Percentiles rank a stretch among this genome's conserved stretches.
Conservation (phyloP, 1,140 invertebrate genomes). For the Calosoma granatense region DNA sequence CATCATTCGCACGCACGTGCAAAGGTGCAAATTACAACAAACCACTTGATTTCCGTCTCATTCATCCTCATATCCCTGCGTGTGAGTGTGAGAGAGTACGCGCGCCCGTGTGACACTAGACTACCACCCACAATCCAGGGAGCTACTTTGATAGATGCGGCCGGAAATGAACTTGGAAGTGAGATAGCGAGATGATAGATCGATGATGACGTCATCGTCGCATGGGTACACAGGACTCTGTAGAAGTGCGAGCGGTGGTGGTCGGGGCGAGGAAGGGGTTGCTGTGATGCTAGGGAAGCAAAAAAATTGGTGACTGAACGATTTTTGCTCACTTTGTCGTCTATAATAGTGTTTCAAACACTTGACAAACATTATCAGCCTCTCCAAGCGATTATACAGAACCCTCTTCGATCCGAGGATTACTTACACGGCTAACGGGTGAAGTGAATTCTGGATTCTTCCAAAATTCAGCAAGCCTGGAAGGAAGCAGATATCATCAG, state of each 20-base stretch:
- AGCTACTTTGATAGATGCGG: neutral
- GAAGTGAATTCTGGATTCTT: no score
- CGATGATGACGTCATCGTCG: neutral
- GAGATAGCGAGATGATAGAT: slow-evolving; percentile 1
- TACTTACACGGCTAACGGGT: no score
- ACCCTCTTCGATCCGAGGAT: neutral
- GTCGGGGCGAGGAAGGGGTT: neutral
- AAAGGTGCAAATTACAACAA: no score
- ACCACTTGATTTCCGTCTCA: no score
- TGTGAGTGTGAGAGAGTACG: no score
- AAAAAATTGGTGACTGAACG: slow-evolving; percentile 4
- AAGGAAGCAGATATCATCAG: no score
- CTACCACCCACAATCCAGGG: no score
- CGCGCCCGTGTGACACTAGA: no score
- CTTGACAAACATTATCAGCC: neutral
- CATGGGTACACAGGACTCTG: no score
- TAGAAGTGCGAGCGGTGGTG: neutral
- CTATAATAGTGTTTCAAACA: slow-evolving; percentile 7
- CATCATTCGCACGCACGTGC: no score
- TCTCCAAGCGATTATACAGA: neutral
- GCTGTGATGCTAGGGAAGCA: neutral
- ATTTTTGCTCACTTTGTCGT: slow-evolving; percentile 5
- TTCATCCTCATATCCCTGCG: no score
- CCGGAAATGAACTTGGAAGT: neutral
- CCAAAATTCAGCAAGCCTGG: no score